phyloP scores from a whole-genome alignment of 1,140 invertebrate genomes.

The Tetramorium parvispinum region DNA sequence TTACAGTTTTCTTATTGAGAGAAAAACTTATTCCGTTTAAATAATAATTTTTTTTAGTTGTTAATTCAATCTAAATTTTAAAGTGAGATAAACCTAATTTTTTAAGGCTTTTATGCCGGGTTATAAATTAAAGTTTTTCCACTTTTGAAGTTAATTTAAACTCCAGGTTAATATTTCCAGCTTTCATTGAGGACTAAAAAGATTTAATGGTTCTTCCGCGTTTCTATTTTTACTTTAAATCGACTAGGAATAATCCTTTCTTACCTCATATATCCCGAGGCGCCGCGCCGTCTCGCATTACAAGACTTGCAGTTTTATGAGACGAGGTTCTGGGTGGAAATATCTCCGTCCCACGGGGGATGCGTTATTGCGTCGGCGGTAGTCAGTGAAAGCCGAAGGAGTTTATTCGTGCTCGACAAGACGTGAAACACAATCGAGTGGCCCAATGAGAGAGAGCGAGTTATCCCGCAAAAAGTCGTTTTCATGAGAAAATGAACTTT shows the following conservation, averaged over 20 bases:
- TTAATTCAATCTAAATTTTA: neutral
- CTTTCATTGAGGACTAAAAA: neutral
- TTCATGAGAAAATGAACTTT: neutral
- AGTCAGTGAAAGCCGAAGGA: constrained; percentile 42
- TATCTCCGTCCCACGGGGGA: constrained; percentile 8
- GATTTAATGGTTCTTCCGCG: neutral
- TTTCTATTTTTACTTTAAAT: constrained; percentile 22
- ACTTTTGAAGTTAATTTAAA: constrained; percentile 26
- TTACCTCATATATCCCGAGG: constrained; percentile 18
- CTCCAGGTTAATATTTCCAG: neutral
- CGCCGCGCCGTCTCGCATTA: constrained; percentile 26
- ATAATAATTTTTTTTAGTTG: neutral
- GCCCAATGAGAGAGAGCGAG: neutral
- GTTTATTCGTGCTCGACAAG: constrained; percentile 13
- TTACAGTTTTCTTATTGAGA: neutral
- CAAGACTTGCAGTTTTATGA: constrained; percentile 44
- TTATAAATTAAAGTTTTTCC: constrained; percentile 10
- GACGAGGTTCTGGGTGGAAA: constrained; percentile 12
- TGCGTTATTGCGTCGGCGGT: constrained; percentile 34
- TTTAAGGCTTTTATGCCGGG: neutral
- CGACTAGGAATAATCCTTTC: constrained; percentile 24
- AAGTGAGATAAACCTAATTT: neutral
- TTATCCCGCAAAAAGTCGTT: neutral
- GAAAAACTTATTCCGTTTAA: neutral
- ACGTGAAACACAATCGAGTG: constrained; percentile 30